Evolutionary conservation across 2,113 vertebrate genomes (phyloP), one percentile per base, ranked within the genome.

Genomic region (Tachycineta bicolor): DNA sequence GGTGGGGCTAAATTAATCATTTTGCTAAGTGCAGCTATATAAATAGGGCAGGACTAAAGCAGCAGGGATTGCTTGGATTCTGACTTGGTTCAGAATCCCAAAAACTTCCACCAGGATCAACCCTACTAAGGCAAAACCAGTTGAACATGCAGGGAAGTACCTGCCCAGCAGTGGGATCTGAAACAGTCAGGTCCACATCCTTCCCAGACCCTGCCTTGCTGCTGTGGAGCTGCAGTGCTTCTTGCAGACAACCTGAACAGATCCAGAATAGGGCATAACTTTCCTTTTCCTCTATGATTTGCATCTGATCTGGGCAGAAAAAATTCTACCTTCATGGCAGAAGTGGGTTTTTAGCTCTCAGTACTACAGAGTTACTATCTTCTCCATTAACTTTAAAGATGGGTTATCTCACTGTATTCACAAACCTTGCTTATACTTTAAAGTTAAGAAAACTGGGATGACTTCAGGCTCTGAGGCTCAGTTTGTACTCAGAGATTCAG

Each of bases 141-240:
- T 0, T 67, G 64, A 50, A 55, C 2, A 0, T 3, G 5, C 17
- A 58, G 33, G 21, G 20, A 28, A 47, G 37, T n/a, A 23, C 19
- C 76, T 74, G 46, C n/a, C 24, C 43, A 50, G 29, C 34, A n/a
- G 33, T 7, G 22, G 29, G 26, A 29, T 70, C 22, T 43, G 52
- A 14, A 56, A 29, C 0, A 2, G 21, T 4, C 0, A 0, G 9
- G 4, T 26, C 34, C 1, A 0, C 22, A 34, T 53, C 52, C 58
- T 63, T 63, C 33, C 39, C 26, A 64, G 60, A 24, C 14, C 23
- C 6, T 49, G 3, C 11, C 56, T 39, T 1, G 4, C 28, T 63
- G 14, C 1, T 41, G 7, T 1, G 4, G 17, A 12, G 63, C 56
- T 78, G 44, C 8, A 21, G 43, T 31, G 23, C 23, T 64, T 60